A percentile compares a stretch with the other conserved stretches of the same genome.
These are phyloP conservation scores for Cephus rjabovi DNA, from an alignment of 2,888 invertebrate genomes.

Conservation along the genomic window DNA sequence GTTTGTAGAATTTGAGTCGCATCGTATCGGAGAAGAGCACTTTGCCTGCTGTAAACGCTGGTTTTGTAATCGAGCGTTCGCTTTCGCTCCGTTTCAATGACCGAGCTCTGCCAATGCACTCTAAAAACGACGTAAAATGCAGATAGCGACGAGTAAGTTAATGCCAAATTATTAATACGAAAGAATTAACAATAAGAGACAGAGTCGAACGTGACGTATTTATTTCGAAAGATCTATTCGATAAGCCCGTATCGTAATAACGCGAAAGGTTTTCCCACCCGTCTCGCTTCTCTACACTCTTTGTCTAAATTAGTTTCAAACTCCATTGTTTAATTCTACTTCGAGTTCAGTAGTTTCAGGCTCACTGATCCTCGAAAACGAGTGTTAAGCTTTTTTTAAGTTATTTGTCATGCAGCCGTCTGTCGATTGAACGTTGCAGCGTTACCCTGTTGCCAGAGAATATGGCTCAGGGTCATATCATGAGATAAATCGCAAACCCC, in stretches of 20 bases:
- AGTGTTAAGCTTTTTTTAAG: too few species aligned
- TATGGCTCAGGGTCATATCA: not conserved
- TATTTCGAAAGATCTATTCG: too few species aligned
- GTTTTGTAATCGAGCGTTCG: conserved; percentile 66
- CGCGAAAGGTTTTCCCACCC: too few species aligned
- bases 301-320: too few species aligned
- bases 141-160: not conserved
- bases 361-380: too few species aligned
- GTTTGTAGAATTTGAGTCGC: conserved; percentile 72
- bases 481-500: not conserved
- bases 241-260: too few species aligned
- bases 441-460: not conserved
- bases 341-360: too few species aligned
- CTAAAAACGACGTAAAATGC: conserved; percentile 13
- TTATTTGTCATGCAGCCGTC: too few species aligned
- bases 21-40: conserved; percentile 85
- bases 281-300: too few species aligned
- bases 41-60: conserved; percentile 67
- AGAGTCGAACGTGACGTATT: not conserved
- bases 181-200: not conserved
- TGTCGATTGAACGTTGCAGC: not conserved
- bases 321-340: too few species aligned
- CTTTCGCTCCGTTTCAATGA: conserved; percentile 62
- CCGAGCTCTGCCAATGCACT: conserved; percentile 1
- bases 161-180: not conserved